These are phyloP conservation scores for Eupelmus urozonus DNA, from an alignment of 2,888 invertebrate species.

Conservation along the genomic window DNA sequence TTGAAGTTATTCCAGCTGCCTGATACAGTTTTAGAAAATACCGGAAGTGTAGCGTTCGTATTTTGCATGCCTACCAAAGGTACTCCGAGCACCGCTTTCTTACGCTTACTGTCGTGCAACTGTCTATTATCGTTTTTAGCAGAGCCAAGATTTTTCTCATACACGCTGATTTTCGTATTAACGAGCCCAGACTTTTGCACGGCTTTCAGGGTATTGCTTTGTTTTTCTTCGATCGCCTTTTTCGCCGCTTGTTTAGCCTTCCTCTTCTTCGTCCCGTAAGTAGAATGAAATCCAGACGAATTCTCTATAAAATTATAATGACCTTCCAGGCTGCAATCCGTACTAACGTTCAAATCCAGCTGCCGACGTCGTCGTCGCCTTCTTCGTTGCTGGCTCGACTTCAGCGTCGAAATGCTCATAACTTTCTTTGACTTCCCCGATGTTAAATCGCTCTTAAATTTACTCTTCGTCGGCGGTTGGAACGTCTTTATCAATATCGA, in stretches of 20 bases:
- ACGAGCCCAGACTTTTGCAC: slow-evolving; percentile 65
- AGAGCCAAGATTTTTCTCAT: slow-evolving; percentile 68
- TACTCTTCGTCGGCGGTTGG: slow-evolving; percentile 17
- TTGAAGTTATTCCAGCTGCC: background rate
- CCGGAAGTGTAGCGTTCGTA: slow-evolving; percentile 56
- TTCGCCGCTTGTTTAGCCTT: slow-evolving; percentile 11
- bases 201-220: slow-evolving; percentile 60
- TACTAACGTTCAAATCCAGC: slow-evolving; percentile 25
- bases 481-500: slow-evolving; percentile 31
- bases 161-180: slow-evolving; percentile 71
- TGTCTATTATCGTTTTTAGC: slow-evolving; percentile 8
- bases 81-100: slow-evolving; percentile 66
- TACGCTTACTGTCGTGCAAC: slow-evolving; percentile 24
- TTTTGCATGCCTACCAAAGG: slow-evolving; percentile 75
- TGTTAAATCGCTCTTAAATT: slow-evolving; percentile 16
- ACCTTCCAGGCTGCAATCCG: slow-evolving; percentile 50
- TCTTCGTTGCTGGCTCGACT: slow-evolving; percentile 36
- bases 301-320: slow-evolving; percentile 51
- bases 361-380: slow-evolving; percentile 30
- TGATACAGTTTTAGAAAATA: background rate
- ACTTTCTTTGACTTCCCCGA: slow-evolving; percentile 27
- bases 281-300: slow-evolving; percentile 27
- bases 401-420: slow-evolving; percentile 26
- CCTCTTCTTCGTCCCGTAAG: slow-evolving; percentile 27
- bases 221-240: slow-evolving; percentile 21